Conservation (phyloP, 2,113 vertebrate genomes). For the Ivindomyrus marchei region DNA sequence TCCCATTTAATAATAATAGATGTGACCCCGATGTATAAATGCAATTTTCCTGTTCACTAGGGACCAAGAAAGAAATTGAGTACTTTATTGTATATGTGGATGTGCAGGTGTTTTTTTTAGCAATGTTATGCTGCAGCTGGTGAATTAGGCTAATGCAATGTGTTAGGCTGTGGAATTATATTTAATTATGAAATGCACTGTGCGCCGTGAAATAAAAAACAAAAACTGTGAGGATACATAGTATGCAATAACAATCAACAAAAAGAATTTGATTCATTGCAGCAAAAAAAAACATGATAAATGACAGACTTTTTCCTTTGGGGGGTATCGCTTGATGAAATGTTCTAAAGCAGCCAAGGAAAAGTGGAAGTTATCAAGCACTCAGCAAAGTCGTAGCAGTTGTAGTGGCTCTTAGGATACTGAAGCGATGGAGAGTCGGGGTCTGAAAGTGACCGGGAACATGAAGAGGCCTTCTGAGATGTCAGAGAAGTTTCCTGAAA, state of each 20-base stretch:
- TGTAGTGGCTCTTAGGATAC: constrained; percentile 22
- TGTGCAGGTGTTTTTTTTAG: constrained; percentile 25
- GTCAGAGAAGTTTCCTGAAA: not conserved
- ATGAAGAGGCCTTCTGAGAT: not conserved
- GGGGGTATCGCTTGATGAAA: constrained; percentile 23
- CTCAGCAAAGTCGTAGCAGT: constrained; percentile 27
- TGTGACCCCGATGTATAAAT: not conserved
- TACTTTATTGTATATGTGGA: constrained; percentile 25
- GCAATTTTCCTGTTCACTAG: constrained; percentile 21
- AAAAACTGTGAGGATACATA: constrained; percentile 20
- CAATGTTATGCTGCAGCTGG: constrained; percentile 25
- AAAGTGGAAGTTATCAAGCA: constrained; percentile 33
- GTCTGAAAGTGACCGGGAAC: constrained; percentile 27
- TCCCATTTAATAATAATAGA: constrained; percentile 16
- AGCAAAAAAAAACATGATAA: constrained; percentile 26
- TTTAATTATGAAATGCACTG: constrained; percentile 39
- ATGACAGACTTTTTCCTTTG: constrained; percentile 26
- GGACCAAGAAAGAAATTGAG: constrained; percentile 22
- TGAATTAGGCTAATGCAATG: constrained; percentile 28
- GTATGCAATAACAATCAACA: constrained; percentile 34
- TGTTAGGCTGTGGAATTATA: constrained; percentile 37
- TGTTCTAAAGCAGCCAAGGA: constrained; percentile 24
- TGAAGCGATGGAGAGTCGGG: constrained; percentile 22
- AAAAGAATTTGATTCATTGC: constrained; percentile 20
- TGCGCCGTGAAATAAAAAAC: not conserved